phyloP scores from a whole-genome alignment of 2,113 vertebrate species.

The Nansenia antarctica region DNA sequence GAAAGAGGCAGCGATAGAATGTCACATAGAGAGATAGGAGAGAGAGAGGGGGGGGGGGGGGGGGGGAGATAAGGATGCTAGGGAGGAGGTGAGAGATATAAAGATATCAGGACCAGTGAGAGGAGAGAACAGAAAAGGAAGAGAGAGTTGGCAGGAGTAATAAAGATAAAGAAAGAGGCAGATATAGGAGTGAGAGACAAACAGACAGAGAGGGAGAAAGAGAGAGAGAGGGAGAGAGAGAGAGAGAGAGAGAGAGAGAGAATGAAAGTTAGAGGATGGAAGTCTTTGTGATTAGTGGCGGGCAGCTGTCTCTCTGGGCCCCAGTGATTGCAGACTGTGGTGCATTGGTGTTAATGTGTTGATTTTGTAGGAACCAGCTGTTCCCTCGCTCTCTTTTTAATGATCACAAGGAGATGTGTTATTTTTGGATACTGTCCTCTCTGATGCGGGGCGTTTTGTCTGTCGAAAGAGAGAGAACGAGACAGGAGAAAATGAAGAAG shows the following conservation, averaged over 20 bases:
- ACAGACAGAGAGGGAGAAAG: too few relatives aligned
- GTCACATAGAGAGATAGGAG: too few relatives aligned
- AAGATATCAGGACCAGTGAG: too few relatives aligned
- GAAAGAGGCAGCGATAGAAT: too few relatives aligned
- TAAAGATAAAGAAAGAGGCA: too few relatives aligned
- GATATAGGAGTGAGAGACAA: too few relatives aligned
- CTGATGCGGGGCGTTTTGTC: not conserved
- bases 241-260: not conserved
- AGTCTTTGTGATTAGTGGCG: conserved; percentile 50
- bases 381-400: conserved; percentile 58
- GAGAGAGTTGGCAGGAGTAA: too few relatives aligned
- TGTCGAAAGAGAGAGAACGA: not conserved
- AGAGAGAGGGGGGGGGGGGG: not conserved
- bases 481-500: not conserved
- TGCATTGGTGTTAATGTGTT: conserved; percentile 65
- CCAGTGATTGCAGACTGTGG: conserved; percentile 55
- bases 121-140: too few relatives aligned
- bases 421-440: conserved; percentile 41
- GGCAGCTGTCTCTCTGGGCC: conserved; percentile 63
- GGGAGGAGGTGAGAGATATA: too few relatives aligned
- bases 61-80: not conserved
- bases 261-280: conserved; percentile 33
- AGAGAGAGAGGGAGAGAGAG: not conserved
- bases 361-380: conserved; percentile 68
- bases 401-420: conserved; percentile 50